Evolutionary conservation across 2,888 invertebrate genomes (phyloP).

Genomic region (Caenorhabditis becei): DNA sequence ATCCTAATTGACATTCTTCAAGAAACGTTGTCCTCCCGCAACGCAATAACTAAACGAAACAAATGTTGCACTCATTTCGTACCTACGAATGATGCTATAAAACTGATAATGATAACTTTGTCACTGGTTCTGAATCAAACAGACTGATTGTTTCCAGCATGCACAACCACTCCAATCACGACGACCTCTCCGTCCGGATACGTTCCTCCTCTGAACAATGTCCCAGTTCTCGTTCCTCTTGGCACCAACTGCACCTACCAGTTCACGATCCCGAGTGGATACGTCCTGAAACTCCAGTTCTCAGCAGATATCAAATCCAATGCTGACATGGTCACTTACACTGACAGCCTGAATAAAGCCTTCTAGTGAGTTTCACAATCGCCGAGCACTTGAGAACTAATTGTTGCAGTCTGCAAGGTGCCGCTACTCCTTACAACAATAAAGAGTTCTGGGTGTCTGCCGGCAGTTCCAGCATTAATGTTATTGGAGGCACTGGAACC

Average conservation of each 20-base stretch:
- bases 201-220: conserved; percentile 6
- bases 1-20: too few species aligned
- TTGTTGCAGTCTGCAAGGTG: background rate
- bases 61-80: too few species aligned
- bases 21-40: too few species aligned
- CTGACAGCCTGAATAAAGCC: background rate
- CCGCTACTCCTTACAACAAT: background rate
- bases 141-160: conserved; percentile 33
- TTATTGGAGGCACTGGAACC: conserved; percentile 5
- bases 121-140: too few species aligned
- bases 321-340: background rate
- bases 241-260: conserved; percentile 28
- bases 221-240: background rate
- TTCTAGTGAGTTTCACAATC: background rate
- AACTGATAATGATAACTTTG: too few species aligned
- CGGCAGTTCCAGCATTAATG: background rate
- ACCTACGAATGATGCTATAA: too few species aligned
- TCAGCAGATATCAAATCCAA: background rate
- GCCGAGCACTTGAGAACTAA: background rate
- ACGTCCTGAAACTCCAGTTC: background rate
- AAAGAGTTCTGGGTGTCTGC: conserved; percentile 7
- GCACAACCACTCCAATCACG: background rate
- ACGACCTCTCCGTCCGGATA: background rate
- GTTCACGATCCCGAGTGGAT: conserved; percentile 28
- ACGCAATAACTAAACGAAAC: too few species aligned